Evolutionary conservation across 1,140 invertebrate species (phyloP).

Genomic region (Solen grandis): DNA sequence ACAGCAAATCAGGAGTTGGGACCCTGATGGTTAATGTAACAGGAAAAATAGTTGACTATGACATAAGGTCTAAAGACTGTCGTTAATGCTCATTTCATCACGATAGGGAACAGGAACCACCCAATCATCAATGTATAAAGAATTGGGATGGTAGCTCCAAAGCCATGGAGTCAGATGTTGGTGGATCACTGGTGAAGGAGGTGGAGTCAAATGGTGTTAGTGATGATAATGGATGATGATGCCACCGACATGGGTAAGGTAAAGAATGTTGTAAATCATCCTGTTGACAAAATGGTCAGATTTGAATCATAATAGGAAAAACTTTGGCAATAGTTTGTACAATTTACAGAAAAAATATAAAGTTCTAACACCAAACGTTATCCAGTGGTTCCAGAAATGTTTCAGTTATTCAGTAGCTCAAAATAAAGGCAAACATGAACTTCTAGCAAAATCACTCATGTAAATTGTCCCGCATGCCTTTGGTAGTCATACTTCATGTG

Average conservation of each 20-base stretch:
- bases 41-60: not conserved
- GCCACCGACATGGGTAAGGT: not conserved
- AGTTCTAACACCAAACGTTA: not conserved
- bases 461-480: conserved; percentile 9
- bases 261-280: not conserved
- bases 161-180: not conserved
- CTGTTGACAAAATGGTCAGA: conserved; percentile 1
- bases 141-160: not conserved
- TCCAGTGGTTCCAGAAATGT: not conserved
- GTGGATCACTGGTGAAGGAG: not conserved
- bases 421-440: not conserved
- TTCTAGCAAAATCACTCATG: not conserved
- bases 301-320: not conserved
- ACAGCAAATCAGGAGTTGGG: not conserved
- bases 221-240: conserved; percentile 6
- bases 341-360: not conserved
- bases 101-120: not conserved
- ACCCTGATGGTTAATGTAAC: not conserved
- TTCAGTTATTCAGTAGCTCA: not conserved
- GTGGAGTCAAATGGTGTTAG: not conserved
- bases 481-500: not conserved
- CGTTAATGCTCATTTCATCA: not conserved
- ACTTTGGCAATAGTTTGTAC: conserved; percentile 1
- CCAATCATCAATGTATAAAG: not conserved
- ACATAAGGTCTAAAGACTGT: not conserved